Base-by-base conservation (phyloP, 2,113 vertebrate species). In the Rhipidura dahli region DNA sequence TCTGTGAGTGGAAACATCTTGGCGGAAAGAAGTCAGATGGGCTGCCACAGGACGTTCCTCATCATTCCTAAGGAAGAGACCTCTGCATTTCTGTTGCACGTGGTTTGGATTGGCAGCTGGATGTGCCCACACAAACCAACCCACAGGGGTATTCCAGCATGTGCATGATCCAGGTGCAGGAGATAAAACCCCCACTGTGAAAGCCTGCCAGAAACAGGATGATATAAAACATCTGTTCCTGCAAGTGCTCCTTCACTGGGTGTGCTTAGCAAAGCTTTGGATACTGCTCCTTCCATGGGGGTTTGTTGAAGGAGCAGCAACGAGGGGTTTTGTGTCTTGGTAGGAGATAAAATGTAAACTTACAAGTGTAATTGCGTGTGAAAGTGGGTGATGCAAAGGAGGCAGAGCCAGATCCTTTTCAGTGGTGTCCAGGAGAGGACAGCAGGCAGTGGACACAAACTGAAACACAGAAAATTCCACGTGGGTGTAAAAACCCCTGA, bases 181-280 rank as follows among this genome's bases (percentile, higher is more conserved):
- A 96, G 92, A 93, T 93, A 93, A 96, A 96, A 87, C 53, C 77
- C 72, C 42, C 28, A 9, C 49, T 0, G 3, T 35, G 61, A 78
- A 91, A 82, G 35, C 27, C 69, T 84, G 85, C 88, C 93, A 93
- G 88, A 66, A 90, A 35, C 19, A 45, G 18, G 45, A 47, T 89
- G 83, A 97, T 96, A 82, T 93, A 96, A 96, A 89, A 0, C 94
- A 97, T 87, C 92, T 97, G 93, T 6, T 81, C 30, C 69, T 1
- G 6, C 65, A 56, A 83, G 56, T 23, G 57, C 61, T 93, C 40
- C 69, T 84, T 87, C 61, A 22, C 42, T 54, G 33, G 61, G 7
- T 2, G 3, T 10, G 7, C 78, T 87, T 79, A 84, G 56, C 31
- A 77, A 50, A 71, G 39, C 27, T 64, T 80, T 0, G 2, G 60